A percentile compares a stretch with the other conserved stretches of the same genome.
These are phyloP conservation scores for Ips typographus DNA, from an alignment of 1,140 invertebrate genomes.

Conservation along the genomic window DNA sequence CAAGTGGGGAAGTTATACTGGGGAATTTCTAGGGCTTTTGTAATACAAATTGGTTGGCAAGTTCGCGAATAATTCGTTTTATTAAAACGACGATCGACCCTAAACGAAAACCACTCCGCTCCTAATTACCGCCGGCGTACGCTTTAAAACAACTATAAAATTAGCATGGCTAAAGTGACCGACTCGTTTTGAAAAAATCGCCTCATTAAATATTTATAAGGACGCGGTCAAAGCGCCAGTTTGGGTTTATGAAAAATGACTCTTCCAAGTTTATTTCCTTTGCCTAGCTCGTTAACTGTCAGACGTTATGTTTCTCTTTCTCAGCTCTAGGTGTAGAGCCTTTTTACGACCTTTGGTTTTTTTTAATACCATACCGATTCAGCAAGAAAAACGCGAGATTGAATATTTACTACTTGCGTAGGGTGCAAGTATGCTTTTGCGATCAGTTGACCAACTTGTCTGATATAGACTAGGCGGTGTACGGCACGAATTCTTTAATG, in stretches of 20 bases:
- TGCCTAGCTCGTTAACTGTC: constrained; percentile 36
- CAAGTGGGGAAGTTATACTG: no score
- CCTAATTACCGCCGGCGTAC: constrained; percentile 31
- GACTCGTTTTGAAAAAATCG: constrained; percentile 31
- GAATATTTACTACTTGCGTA: no score
- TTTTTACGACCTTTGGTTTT: constrained; percentile 14
- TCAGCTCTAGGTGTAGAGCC: constrained; percentile 22
- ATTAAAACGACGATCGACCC: constrained; percentile 15
- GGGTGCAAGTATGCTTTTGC: no score
- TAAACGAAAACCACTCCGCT: constrained; percentile 20
- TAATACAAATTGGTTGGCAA: not conserved
- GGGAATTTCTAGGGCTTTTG: no score
- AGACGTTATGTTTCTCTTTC: constrained; percentile 31
- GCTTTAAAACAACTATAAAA: constrained; percentile 36
- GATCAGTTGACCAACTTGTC: not conserved
- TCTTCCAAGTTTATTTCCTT: constrained; percentile 37
- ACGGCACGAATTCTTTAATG: constrained; percentile 10
- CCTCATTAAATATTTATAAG: constrained; percentile 39
- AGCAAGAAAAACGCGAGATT: no score
- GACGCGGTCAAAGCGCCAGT: constrained; percentile 26
- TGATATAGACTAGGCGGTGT: constrained; percentile 6
- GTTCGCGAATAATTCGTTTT: constrained; percentile 22
- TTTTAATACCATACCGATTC: no score
- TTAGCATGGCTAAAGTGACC: constrained; percentile 35
- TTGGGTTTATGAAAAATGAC: constrained; percentile 35